These are phyloP conservation scores for Dendrocincla tyrannina DNA, from an alignment of 2,797 vertebrate genomes.

Conservation along the genomic window DNA sequence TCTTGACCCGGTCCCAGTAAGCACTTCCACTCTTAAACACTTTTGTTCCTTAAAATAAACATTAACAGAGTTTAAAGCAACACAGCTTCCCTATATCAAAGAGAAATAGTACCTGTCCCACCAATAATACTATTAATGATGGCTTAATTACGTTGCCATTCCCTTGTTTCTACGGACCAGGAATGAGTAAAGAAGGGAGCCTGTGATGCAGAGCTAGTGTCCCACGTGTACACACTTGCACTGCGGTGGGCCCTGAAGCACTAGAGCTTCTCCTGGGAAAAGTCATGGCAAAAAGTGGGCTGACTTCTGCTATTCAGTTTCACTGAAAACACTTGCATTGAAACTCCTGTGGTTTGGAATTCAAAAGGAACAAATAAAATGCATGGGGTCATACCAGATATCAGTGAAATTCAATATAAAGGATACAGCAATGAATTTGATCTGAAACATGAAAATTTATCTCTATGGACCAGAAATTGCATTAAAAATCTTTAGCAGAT, in stretches of 20 bases:
- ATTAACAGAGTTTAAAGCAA: constrained; percentile 51
- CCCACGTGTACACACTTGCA: rapidly evolving
- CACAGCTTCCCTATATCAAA: background rate
- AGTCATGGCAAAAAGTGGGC: background rate
- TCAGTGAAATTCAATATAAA: background rate
- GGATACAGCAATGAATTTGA: background rate
- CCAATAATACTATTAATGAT: background rate
- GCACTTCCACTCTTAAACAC: constrained; percentile 54
- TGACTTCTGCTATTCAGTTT: background rate
- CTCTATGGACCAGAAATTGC: background rate
- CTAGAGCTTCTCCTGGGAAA: background rate
- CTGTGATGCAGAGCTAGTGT: background rate
- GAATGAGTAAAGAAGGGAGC: background rate
- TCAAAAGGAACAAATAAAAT: background rate
- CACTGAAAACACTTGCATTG: background rate
- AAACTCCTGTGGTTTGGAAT: background rate
- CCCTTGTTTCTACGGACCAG: background rate
- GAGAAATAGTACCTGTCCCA: background rate
- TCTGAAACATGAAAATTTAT: background rate
- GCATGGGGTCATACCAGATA: background rate
- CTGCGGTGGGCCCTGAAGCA: background rate
- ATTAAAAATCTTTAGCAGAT: background rate
- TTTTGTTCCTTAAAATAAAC: constrained; percentile 67
- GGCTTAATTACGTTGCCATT: background rate
- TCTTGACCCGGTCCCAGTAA: constrained; percentile 42